Evolutionary conservation across 2,797 vertebrate genomes (phyloP), one percentile per base, ranked within the genome.

Genomic region (Heterohyrax brucei): DNA sequence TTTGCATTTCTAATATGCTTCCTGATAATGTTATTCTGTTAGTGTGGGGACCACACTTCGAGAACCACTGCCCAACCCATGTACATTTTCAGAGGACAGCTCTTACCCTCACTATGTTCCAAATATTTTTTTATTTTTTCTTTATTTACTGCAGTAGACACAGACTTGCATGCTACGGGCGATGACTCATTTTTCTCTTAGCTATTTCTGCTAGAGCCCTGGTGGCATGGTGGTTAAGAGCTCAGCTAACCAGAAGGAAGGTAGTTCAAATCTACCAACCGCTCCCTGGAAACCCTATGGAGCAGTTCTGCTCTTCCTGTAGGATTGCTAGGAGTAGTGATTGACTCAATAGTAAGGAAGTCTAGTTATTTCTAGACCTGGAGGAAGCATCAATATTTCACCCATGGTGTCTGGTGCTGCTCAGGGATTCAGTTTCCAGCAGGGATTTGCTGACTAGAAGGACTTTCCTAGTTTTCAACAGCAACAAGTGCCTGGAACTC

Each of bases 401-500:
- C 9, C 64, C 62, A 13, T 56, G 7, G 28, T 18, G n/a, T 75
- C 70, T 50, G 46, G 82, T 21, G 1, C 48, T 18, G 28, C 78
- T 78, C 14, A 44, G 70, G 66, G 59, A 83, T 90, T 81, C 77
- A 5, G 7, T 93, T 89, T 91, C 87, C 89, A 79, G 61, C 30
- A 33, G 75, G 10, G 81, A 59, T 76, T 91, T 87, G 61, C 86
- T 94, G 56, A 24, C 53, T 12, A 75, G 85, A 62, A 33, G 87
- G 87, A 16, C 61, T 79, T 46, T 89, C 85, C 33, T 61, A 61
- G 48, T 62, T 92, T 81, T 91, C 84, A 48, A 30, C 68, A 68
- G 56, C 77, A 46, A 89, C 89, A 86, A 93, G 73, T 77, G 89
- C 89, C 81, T 93, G 80, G 94, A 89, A 86, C 89, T 84, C 81